Base-by-base conservation (phyloP, 2,888 invertebrate species). In the Pandemis heparana region DNA sequence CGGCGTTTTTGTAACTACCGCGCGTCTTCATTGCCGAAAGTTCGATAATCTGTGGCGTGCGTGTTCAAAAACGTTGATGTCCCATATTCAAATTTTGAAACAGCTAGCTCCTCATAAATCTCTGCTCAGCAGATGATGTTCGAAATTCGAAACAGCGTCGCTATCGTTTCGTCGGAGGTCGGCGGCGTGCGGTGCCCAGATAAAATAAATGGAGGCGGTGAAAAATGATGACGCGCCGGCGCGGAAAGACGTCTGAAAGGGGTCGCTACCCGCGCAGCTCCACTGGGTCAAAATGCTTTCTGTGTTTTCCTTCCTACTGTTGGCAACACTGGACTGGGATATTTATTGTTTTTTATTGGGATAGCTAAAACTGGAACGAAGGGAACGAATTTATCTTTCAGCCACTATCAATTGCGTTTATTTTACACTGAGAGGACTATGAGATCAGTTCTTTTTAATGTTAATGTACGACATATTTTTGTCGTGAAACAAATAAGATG, bases 201-300 rank as follows among this genome's bases (percentile, higher is more conserved):
- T 94, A 94, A 94, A 93, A 94, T 92, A 93, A 93, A 94, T 93
- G 94, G 92, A 89, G 91, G 84, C 89, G 82, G 90, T 94, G 94
- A 94, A 94, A 94, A 94, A 94, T 94, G 94, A 93, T 91, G 92
- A 89, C 90, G 89, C 89, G 90, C 79, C 89, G 87, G 89, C 86
- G 91, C 85, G 92, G 92, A 92, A 91, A 91, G 88, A 88, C 85
- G 82, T 80, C 84, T 85, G 84, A 88, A 89, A 89, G 90, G 90
- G 92, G 73, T 73, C 73, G 73, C 68, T 73, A 67, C 70, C 64
- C 89, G 89, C 86, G 12, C 85, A 79, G 79, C 75, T 79, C 83
- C 85, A 84, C 85, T 88, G 85, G 85, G 91, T 91, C 91, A 89
- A 87, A 86, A 83, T 84, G 83, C 82, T 83, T 83, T 83, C 81